Base-by-base conservation (phyloP, 2,113 vertebrate species). In the Corythornis madagascariensis region DNA sequence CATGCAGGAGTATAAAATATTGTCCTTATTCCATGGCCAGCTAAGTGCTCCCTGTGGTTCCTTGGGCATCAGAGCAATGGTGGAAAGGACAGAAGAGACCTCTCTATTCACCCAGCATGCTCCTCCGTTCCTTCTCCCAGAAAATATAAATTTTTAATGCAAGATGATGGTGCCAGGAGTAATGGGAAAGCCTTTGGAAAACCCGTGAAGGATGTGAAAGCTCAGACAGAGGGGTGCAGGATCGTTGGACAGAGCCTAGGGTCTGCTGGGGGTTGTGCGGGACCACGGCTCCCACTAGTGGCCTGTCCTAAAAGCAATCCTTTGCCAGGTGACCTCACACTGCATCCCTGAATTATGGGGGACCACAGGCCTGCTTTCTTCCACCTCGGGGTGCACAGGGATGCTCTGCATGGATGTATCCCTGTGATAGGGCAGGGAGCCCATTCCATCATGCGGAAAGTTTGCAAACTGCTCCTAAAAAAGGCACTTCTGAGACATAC, bases 221-320 rank as follows among this genome's bases (percentile, higher is more conserved):
- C 64, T 35, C 52, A 6, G 55, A 28, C 56, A 6, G 55, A 26
- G 33, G 24, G 63, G 7, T 5, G 1, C 3, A 5, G 15, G 4
- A 22, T 38, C 0, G 1, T 2, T 9, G 81, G 69, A 14, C 69
- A 33, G 4, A 31, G 19, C 0, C 4, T 1, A 15, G 43, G 45
- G 17, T n/a, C 80, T 43, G 31, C 73, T 25, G 80, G 61, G 79
- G 89, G 75, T 80, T 94, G 55, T 47, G 82, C 31, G 56, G 64
- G 63, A 50, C 77, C 89, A 70, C 31, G 63, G 82, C 91, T 96
- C 91, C 93, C 93, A 91, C 87, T 74, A 73, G 89, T 38, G 93
- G 82, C 78, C 79, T 31, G 50, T 89, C 75, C 91, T 86, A 26
- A 50, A 38, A 28, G 29, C 81, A 50, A 13, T 33, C 3, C 0